Evolutionary conservation across 2,113 vertebrate species (phyloP), one percentile per base, ranked within the genome.

Genomic region (Mirza zaza): DNA sequence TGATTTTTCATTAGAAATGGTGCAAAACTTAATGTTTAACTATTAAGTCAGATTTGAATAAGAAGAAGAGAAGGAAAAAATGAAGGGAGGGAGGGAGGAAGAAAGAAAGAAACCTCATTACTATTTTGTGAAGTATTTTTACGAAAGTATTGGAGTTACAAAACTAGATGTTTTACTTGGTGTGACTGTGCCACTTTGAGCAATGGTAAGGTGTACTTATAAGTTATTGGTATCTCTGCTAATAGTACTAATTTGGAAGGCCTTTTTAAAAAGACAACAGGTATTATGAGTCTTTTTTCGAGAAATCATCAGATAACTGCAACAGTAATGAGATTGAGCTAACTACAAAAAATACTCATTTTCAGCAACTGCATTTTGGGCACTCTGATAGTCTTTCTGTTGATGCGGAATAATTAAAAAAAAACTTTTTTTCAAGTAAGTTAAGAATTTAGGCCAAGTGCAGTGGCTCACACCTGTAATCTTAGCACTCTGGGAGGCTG

Each of bases 381-480:
- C 65, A 50, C n/a, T 80, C 29, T 87, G 90, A 94, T 90, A 52
- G 45, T 71, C 87, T 85, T 75, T 67, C 42, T n/a, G 32, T 42
- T 91, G 50, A 95, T 48, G 27, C 68, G 15, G 48, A 61, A 71
- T 71, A 45, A 34, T 65, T 86, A 61, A 45, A 9, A 61, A 61
- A 27, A 52, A 61, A 4, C 63, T 80, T 65, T 63, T 83, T 55
- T 55, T 70, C 75, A 94, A 92, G 71, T 71, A 89, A 97, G 85
- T 89, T 90, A 20, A 7, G 55, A 21, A 13, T 57, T 57, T 57
- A 57, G 55, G 55, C 18, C 20, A 8, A 13, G 55, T 8, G 55
- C 6, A 0, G 20, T 57, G 55, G 55, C 18, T 57, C 55, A 8
- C 18, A 57, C 20, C 11, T 27, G 10, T 63, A 12, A 63, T 29